Evolutionary conservation across 2,113 vertebrate genomes (phyloP).

Genomic region (Galeopterus variegatus): DNA sequence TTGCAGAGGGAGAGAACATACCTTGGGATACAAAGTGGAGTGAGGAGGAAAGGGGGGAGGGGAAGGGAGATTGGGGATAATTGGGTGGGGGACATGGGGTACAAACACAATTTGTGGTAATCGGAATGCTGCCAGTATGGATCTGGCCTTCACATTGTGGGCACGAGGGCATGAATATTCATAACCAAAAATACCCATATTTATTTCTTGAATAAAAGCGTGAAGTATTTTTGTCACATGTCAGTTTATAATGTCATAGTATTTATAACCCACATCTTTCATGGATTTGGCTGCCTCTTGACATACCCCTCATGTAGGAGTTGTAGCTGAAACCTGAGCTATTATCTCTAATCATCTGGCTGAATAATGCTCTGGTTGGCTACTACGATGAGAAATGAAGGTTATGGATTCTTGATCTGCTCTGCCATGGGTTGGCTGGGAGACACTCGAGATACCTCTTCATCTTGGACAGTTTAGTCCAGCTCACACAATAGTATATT

Average conservation of each 20-base stretch:
- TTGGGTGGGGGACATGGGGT: too few relatives aligned
- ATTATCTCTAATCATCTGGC: not conserved
- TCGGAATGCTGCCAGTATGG: too few relatives aligned
- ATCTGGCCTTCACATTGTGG: too few relatives aligned
- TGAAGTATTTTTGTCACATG: not conserved
- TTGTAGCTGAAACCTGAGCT: not conserved
- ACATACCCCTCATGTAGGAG: not conserved
- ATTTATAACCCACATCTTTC: not conserved
- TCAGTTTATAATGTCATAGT: not conserved
- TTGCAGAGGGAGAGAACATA: too few relatives aligned
- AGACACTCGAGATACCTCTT: not conserved
- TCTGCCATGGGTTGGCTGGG: not conserved
- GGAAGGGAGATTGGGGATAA: too few relatives aligned
- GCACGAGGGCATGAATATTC: too few relatives aligned
- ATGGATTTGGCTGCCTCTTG: not conserved
- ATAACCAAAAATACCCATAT: not conserved
- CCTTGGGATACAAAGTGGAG: too few relatives aligned
- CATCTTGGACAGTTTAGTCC: not conserved
- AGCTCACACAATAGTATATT: not conserved
- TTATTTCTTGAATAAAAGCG: conserved; percentile 36
- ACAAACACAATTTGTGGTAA: too few relatives aligned
- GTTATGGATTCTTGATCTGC: not conserved
- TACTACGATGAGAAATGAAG: not conserved
- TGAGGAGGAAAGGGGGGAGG: too few relatives aligned
- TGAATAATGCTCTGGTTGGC: not conserved